Base-by-base conservation (phyloP, 2,888 invertebrate species). In the Ennomos erosarius region DNA sequence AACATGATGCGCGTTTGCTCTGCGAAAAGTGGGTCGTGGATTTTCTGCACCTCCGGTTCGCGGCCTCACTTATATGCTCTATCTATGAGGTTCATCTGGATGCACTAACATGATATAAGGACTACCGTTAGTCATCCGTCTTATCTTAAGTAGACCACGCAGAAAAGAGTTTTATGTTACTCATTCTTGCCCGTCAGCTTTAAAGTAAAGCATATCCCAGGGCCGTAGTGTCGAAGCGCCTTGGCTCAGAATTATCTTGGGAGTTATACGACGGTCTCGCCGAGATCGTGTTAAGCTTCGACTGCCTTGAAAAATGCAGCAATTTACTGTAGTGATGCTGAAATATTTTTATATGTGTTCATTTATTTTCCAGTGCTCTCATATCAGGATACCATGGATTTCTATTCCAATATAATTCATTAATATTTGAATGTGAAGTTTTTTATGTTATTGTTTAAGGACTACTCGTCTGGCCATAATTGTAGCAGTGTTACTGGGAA, bases 281-380 rank as follows among this genome's bases (percentile, higher is more conserved):
- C 26, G 35, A 57, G 36, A 42, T 43, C 35, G 38, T 35, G 26
- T 59, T 54, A 51, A 50, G 54, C 54, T 54, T 54, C 33, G 12
- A 34, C 38, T 40, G 53, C 45, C 50, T 49, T 54, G 54, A 54
- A 59, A 54, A 54, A 54, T 59, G 40, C 54, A 50, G 26, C 40
- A 46, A 45, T 45, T 40, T 44, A 52, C 43, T 40, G 43, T 57
- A 33, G 35, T 46, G 45, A 46, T 53, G 50, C 42, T 26, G 39
- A 33, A 13, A 39, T 9, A 34, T 49, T 50, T 55, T 49, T 36
- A 42, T 46, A 42, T n/a, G 16, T 48, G 37, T 11, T 38, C 36
- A 12, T 54, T 11, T 54, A 43, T 51, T 51, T 43, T 43, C 11
- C 4, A 4, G 26, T 26, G 16, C 16, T 16, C 1, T 4, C 6